Evolutionary conservation across 2,888 invertebrate species (phyloP).

Genomic region (Bruchidius siliquastri): DNA sequence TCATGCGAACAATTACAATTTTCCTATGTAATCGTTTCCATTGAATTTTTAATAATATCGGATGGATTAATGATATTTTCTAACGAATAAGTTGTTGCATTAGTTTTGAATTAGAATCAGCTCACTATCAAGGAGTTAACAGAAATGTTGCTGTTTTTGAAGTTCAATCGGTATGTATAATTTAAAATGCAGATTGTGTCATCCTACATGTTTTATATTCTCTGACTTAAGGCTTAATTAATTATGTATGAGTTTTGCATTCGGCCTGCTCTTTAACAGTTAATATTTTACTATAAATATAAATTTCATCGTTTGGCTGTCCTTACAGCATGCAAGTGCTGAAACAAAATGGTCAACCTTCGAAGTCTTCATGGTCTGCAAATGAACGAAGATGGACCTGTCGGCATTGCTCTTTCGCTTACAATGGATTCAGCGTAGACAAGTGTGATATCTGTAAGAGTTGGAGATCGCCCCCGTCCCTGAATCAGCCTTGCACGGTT

Average conservation of each 20-base stretch:
- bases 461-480: constrained; percentile 56
- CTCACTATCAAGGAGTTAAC: no score
- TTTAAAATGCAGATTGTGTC: no score
- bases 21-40: not conserved
- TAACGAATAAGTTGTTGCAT: no score
- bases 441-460: constrained; percentile 80
- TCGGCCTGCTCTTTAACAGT: no score
- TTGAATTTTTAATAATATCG: not conserved
- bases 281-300: no score
- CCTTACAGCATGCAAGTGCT: constrained; percentile 35
- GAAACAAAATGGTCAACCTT: constrained; percentile 32
- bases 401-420: constrained; percentile 81
- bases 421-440: constrained; percentile 75
- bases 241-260: no score
- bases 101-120: no score
- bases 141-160: not conserved
- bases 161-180: not conserved
- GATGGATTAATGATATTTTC: not conserved
- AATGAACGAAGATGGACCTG: constrained; percentile 78
- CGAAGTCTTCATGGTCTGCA: constrained; percentile 33
- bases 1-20: not conserved
- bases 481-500: constrained; percentile 63
- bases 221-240: no score
- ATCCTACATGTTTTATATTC: no score
- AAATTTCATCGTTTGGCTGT: no score